Base-by-base conservation (phyloP, 2,797 vertebrate species). In the Borostomias antarcticus region DNA sequence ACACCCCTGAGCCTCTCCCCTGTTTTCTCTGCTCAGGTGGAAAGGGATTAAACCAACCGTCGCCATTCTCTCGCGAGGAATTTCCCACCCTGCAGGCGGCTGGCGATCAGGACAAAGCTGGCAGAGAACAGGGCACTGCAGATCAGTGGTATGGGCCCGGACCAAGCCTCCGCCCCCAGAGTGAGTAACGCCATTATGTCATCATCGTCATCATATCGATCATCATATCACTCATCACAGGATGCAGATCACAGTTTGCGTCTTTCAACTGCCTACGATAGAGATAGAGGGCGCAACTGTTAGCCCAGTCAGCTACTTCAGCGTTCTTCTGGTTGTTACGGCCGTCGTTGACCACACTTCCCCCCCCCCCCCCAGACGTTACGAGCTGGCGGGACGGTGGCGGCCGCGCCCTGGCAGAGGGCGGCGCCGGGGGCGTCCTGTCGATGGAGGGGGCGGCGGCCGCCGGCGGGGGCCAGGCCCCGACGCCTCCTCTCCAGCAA, bases 41-140 rank as follows among this genome's bases (percentile, higher is more conserved):
- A 96, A 96, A 93, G 95, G 95, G 86, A 96, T 96, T 91, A 96
- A 97, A 86, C 95, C 95, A 92, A 96, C 96, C 85, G 86, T 97
- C 94, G 90, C 96, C 95, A 94, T 98, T 98, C 96, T 98, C 95
- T 95, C 95, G 95, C 91, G 96, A 98, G 96, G 96, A 98, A 96
- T 98, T 98, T 97, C 96, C 96, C 94, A 96, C 94, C 94, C 95
- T 98, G 93, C 95, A 96, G 93, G 95, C 96, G 87, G 96, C 95
- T 95, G 96, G 95, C 89, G 96, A 98, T 92, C 95, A 93, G 95
- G 96, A 97, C 94, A 96, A 88, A 92, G 93, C 88, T 96, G 95
- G 94, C 95, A 96, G 80, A 93, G 95, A 96, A 95, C 95, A 89
- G 95, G 95, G 88, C 94, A 95, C 92, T 96, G 92, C 94, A 93